A percentile compares a stretch with the other conserved stretches of the same genome.
Evolutionary conservation across 2,797 vertebrate species (phyloP).

Genomic region (Erpetoichthys calabaricus): DNA sequence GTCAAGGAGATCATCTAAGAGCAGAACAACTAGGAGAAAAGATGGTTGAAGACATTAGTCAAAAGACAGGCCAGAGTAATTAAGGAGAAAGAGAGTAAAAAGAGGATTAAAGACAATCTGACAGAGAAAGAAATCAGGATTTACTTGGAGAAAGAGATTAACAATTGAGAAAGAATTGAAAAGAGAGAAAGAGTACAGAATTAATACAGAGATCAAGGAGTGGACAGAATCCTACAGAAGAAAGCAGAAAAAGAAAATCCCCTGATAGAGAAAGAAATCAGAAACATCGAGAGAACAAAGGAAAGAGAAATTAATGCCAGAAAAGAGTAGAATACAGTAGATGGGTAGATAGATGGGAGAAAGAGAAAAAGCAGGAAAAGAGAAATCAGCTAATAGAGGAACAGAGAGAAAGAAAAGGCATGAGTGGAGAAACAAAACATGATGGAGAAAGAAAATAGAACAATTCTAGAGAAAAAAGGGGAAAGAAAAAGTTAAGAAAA

Average conservation of each 20-base stretch:
- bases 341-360: neutral
- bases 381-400: neutral
- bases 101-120: neutral
- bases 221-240: neutral
- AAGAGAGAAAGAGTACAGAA: neutral
- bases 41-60: neutral
- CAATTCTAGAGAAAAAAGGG: neutral
- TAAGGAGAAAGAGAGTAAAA: neutral
- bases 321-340: neutral
- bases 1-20: neutral
- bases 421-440: neutral
- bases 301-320: neutral
- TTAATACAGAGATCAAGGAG: neutral
- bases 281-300: neutral
- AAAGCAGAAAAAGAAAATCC: conserved; percentile 6
- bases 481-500: neutral
- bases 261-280: neutral
- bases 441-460: neutral
- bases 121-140: neutral
- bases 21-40: neutral
- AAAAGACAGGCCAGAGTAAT: neutral
- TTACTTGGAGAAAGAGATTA: neutral
- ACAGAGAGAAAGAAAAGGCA: neutral
- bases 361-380: neutral
- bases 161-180: neutral